Conservation (phyloP, 2,797 vertebrate species). For the Anisognathus igniventris region DNA sequence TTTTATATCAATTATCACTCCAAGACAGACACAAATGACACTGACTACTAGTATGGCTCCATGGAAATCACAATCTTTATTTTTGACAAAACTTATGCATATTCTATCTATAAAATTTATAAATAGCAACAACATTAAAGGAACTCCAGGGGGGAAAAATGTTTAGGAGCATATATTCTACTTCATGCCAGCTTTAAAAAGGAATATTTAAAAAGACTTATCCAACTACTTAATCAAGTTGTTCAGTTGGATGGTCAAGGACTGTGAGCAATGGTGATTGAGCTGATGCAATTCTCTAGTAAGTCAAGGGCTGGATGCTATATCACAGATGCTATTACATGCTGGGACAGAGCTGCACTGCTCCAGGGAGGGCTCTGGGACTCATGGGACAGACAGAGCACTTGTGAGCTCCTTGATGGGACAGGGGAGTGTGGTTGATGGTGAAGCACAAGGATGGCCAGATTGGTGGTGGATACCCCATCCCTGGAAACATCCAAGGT, state of each 20-base stretch:
- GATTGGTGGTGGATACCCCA: neutral
- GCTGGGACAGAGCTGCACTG: neutral
- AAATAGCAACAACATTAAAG: neutral
- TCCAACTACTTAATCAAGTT: neutral
- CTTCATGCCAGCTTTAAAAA: neutral
- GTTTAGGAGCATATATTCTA: neutral
- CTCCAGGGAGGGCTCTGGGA: neutral
- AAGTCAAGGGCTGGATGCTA: neutral
- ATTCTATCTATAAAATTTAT: neutral
- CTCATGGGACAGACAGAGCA: neutral
- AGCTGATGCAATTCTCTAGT: neutral
- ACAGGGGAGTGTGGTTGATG: neutral
- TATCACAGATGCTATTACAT: neutral
- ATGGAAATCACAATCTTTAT: slow-evolving; percentile 20
- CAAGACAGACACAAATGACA: neutral
- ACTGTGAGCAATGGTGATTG: neutral
- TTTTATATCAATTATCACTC: neutral
- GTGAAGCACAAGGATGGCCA: neutral
- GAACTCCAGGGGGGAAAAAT: neutral
- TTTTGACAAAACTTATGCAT: neutral
- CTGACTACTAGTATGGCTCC: neutral
- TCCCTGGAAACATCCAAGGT: neutral
- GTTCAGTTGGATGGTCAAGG: neutral
- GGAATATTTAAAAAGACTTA: neutral
- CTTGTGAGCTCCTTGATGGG: neutral